Conservation (phyloP, 2,888 invertebrate genomes). For the Rotaria sp. region DNA sequence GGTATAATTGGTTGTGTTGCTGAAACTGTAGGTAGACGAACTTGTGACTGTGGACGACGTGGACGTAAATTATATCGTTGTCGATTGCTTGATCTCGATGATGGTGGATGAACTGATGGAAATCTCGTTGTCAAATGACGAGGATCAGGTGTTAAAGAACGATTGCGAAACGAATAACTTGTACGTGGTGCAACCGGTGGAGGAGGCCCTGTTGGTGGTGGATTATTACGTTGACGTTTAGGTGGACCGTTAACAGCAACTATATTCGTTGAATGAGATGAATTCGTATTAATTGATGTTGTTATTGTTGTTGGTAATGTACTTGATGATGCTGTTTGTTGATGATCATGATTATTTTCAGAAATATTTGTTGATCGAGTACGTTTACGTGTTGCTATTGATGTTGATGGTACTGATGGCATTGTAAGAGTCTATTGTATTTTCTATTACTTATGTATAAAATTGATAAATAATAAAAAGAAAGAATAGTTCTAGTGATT, state of each 20-base stretch:
- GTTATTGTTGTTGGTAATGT: background rate
- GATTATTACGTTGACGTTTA: conserved; percentile 5
- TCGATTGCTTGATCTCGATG: background rate
- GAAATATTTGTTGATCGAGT: background rate
- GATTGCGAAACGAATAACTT: background rate
- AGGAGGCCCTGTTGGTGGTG: background rate
- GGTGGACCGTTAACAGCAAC: background rate
- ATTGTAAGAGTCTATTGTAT: background rate
- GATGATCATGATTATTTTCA: background rate
- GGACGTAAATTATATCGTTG: conserved; percentile 5
- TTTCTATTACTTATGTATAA: background rate
- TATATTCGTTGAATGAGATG: background rate
- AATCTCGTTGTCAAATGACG: background rate
- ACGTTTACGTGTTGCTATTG: background rate
- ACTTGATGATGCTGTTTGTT: background rate
- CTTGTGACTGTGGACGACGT: background rate
- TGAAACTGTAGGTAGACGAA: conserved; percentile 10
- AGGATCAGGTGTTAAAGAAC: conserved; percentile 5
- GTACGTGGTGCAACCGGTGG: background rate
- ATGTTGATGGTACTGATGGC: background rate
- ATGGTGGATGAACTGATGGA: background rate
- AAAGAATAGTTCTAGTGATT: background rate
- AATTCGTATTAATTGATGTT: background rate
- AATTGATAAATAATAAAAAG: background rate
- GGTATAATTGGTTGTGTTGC: background rate